Base-by-base conservation (phyloP, 2,888 invertebrate genomes). In the Nemoura dubitans region DNA sequence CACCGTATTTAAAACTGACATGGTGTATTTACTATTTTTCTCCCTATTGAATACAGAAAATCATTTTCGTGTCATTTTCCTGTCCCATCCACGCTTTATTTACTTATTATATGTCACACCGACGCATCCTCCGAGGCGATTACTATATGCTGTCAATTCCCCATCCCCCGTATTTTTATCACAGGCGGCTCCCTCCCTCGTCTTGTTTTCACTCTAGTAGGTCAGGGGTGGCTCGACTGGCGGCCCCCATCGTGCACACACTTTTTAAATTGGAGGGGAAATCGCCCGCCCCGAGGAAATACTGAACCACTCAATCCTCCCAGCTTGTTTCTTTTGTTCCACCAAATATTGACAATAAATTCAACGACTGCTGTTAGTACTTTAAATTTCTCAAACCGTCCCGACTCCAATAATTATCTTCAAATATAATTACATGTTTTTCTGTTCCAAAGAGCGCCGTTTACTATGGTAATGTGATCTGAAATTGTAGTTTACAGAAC, bases 201-300 rank as follows among this genome's bases (percentile, higher is more conserved):
- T 21, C 59, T 59, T 59, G 59, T 59, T 59, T 59, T 59, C 59
- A 59, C 59, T 59, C 59, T 59, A 59, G 59, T 59, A 59, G 59
- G 59, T 59, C 59, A 59, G 59, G 59, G 59, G 59, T 59, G 3
- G 59, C 59, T 16, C 16, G 59, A 59, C 6, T 59, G 6, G 14
- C 14, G 21, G 21, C 59, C 59, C 59, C 59, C 59, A 59, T 59
- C 16, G 21, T 59, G 59, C 59, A 59, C 59, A 59, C 59, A 59
- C 59, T 59, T 59, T 59, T 59, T 59, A 59, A 59, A 59, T 59
- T 59, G 59, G 59, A 59, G 59, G 59, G 59, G 59, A 59, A 59
- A 59, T 59, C 59, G 59, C 59, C 59, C 59, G 14, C 59, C 14
- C 59, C 21, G 21, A 7, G 59, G 14, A 10, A 21, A 59, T 59